Base-by-base conservation (phyloP, 2,113 vertebrate species). In the Cercocebus atys region DNA sequence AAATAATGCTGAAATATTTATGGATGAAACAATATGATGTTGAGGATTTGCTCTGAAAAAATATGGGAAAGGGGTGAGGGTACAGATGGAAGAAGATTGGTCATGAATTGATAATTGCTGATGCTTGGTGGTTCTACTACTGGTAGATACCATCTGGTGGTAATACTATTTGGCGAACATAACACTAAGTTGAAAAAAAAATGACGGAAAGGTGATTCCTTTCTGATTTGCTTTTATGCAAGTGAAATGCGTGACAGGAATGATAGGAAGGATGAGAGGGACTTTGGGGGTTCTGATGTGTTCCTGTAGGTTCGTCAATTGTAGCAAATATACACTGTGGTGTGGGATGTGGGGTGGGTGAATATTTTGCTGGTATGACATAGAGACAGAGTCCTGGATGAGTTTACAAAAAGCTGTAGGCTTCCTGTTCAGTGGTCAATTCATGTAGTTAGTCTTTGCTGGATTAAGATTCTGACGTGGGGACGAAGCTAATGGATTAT, bases 401-500 rank as follows among this genome's bases (percentile, higher is more conserved):
- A 88, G 88, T 93, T 94, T 94, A 96, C 86, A 88, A 92, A 96
- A 93, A 94, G 73, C 92, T 73, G 55, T 32, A 85, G 90, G 82
- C 87, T 97, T 96, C 68, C 86, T 94, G 55, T 93, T 96, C 88
- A 91, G 73, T 94, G 95, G 94, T 92, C 97, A 98, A 90, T 97
- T 95, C 83, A 97, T 68, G 75, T 70, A 93, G 64, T 94, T 66
- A 92, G 90, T 91, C 90, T 94, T 50, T 82, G 59, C 94, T 96
- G 94, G 93, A 95, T 98, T 98, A 97, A 96, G 95, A 96, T 95
- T 96, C 93, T 97, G 96, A 96, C 79, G 72, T 57, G 66, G 78
- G 89, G 81, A 57, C 55, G 57, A 83, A 92, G 73, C 81, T 96
- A 97, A 97, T 95, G 95, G 92, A 89, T 87, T 96, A 92, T 95